These are phyloP conservation scores for Thyatira batis DNA, from an alignment of 2,888 invertebrate genomes.

Conservation along the genomic window DNA sequence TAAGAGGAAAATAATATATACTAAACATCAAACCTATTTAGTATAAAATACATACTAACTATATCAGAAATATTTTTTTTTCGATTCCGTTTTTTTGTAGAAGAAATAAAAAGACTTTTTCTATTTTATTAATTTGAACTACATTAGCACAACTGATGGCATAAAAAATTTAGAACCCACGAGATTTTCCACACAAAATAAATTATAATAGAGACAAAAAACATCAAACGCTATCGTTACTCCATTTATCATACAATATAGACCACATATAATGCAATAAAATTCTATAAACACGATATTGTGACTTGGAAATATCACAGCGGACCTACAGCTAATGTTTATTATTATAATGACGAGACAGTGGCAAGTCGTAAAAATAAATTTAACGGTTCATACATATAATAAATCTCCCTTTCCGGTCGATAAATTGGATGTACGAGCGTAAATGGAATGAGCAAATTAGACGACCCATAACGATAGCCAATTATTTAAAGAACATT, in stretches of 20 bases:
- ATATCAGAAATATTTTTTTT: too few relatives aligned
- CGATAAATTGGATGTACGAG: conserved; percentile 24
- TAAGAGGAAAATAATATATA: too few relatives aligned
- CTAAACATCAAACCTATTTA: too few relatives aligned
- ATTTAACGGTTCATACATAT: conserved; percentile 46
- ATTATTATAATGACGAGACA: conserved; percentile 45
- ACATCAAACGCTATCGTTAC: too few relatives aligned
- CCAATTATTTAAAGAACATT: not conserved
- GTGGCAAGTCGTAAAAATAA: conserved; percentile 42
- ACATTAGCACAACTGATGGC: too few relatives aligned
- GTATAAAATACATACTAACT: too few relatives aligned
- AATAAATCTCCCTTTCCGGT: conserved; percentile 52
- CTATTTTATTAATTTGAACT: too few relatives aligned
- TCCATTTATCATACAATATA: not conserved
- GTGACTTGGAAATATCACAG: conserved; percentile 26
- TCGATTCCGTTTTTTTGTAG: too few relatives aligned
- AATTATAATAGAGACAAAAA: too few relatives aligned
- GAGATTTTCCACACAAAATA: too few relatives aligned
- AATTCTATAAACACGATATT: conserved; percentile 9
- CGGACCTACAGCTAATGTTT: conserved; percentile 35
- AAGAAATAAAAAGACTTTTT: too few relatives aligned
- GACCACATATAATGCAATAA: not conserved
- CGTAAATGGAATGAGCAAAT: conserved; percentile 31
- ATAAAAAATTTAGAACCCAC: too few relatives aligned
- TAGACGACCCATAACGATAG: conserved; percentile 22